Evolutionary conservation across 2,888 invertebrate genomes (phyloP).

Genomic region (Morinoia aosen): DNA sequence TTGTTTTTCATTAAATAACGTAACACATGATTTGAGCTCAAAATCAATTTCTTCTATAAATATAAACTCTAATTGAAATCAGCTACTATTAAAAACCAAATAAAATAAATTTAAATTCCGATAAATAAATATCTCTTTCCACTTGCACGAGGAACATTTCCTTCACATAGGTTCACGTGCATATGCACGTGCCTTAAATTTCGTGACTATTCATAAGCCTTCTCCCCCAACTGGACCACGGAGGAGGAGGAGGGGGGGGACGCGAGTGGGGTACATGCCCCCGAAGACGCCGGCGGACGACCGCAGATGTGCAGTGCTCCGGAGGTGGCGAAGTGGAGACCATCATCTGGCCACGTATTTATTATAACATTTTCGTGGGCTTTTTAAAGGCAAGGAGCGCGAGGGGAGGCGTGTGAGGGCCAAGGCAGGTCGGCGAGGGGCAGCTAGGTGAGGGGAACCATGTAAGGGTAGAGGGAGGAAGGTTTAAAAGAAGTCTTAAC

Average conservation of each 20-base stretch:
- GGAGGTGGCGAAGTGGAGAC: slow-evolving; percentile 49
- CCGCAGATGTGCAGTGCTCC: slow-evolving; percentile 22
- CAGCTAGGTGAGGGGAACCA: not conserved
- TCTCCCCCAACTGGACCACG: not conserved
- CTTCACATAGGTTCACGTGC: too few species aligned
- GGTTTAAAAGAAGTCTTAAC: not conserved
- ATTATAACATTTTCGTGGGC: slow-evolving; percentile 29
- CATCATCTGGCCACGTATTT: slow-evolving; percentile 49
- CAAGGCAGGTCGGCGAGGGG: not conserved
- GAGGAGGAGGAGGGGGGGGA: not conserved
- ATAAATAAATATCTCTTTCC: too few species aligned
- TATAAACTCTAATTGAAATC: too few species aligned
- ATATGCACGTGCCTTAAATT: too few species aligned
- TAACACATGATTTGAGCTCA: too few species aligned
- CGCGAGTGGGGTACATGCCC: not conserved
- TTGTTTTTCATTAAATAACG: too few species aligned
- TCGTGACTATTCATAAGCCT: not conserved
- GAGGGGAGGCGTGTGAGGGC: not conserved
- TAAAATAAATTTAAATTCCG: too few species aligned
- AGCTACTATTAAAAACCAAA: too few species aligned
- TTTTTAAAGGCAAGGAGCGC: slow-evolving; percentile 20
- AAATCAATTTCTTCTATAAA: too few species aligned
- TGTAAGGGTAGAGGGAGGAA: not conserved
- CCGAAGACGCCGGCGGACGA: not conserved
- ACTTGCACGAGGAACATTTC: too few species aligned